These are phyloP conservation scores for Nemotelus nigrinus DNA, from an alignment of 2,888 invertebrate species.

Conservation along the genomic window DNA sequence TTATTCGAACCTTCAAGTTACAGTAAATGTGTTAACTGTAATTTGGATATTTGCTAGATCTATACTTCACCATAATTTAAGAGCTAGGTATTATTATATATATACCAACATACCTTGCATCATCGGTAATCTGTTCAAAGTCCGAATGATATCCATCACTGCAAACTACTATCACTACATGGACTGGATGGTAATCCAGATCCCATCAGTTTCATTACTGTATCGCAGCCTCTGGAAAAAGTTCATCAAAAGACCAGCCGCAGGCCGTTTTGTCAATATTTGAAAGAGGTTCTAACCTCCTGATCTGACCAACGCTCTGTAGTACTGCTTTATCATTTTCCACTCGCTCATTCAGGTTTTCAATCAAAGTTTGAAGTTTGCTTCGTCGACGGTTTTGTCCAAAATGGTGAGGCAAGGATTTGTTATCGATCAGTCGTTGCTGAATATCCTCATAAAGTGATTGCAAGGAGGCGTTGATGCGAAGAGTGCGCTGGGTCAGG, in stretches of 20 bases:
- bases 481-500: constrained; percentile 85
- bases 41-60: background rate
- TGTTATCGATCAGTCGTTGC: constrained; percentile 90
- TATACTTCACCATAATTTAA: background rate
- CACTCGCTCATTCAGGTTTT: constrained; percentile 79
- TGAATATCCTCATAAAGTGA: constrained; percentile 88
- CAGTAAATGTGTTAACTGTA: background rate
- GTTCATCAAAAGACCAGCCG: constrained; percentile 77
- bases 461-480: constrained; percentile 87
- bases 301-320: constrained; percentile 75
- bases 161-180: constrained; percentile 68
- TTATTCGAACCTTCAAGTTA: too few species aligned
- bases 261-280: constrained; percentile 73
- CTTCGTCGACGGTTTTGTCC: constrained; percentile 82
- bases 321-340: constrained; percentile 92
- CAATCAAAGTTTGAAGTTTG: constrained; percentile 76
- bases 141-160: constrained; percentile 89
- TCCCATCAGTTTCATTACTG: constrained; percentile 81
- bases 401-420: constrained; percentile 85
- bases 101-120: constrained; percentile 58
- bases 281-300: constrained; percentile 71
- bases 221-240: constrained; percentile 79
- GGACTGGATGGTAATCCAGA: constrained; percentile 65
- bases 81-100: background rate
- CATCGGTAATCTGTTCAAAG: constrained; percentile 69